Conservation (phyloP, 2,888 invertebrate species). For the Lasioglossum oenotherae region DNA sequence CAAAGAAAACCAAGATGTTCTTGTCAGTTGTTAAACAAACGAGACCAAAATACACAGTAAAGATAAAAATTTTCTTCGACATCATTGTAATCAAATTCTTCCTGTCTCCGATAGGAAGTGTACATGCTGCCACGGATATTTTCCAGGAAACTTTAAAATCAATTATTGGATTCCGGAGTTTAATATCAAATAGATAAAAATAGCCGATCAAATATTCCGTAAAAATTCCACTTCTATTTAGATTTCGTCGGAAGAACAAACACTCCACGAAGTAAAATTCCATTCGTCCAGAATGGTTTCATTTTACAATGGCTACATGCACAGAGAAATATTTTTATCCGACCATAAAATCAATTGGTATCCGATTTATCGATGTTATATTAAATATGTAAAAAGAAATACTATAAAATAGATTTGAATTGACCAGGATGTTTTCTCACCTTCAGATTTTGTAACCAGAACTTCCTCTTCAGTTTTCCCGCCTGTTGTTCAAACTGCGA, state of each 20-base stretch:
- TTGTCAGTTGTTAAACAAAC: neutral
- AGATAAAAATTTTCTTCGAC: neutral
- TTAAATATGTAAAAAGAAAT: neutral
- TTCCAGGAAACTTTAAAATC: neutral
- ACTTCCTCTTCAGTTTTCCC: conserved; percentile 97
- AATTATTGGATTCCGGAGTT: neutral
- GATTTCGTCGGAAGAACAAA: neutral
- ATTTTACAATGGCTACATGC: neutral
- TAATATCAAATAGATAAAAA: neutral
- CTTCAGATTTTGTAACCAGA: conserved; percentile 99
- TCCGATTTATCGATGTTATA: neutral
- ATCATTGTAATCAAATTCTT: neutral
- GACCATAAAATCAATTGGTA: neutral
- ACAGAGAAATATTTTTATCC: neutral
- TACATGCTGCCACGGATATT: neutral
- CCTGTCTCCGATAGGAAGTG: neutral
- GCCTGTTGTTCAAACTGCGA: conserved; percentile 99
- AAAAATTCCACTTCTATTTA: neutral
- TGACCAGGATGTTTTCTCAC: conserved; percentile 71
- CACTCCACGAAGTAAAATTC: neutral
- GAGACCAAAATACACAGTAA: neutral
- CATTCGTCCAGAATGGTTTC: neutral
- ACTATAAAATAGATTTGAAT: neutral
- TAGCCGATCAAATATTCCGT: neutral
- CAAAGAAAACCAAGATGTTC: neutral